These are phyloP conservation scores for Aethes cnicana DNA, from an alignment of 2,888 invertebrate genomes.

Conservation along the genomic window DNA sequence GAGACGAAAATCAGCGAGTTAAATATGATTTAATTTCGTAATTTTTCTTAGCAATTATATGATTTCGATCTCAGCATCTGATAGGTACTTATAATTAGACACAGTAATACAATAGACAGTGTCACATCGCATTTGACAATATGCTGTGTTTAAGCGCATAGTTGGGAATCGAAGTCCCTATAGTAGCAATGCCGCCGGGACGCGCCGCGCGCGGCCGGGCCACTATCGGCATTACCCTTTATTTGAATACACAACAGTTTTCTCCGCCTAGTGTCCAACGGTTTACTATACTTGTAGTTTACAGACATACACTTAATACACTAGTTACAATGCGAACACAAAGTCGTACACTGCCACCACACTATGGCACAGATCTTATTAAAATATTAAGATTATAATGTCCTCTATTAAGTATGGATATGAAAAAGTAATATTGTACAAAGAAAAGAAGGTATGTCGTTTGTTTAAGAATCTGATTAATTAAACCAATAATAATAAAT, in stretches of 20 bases:
- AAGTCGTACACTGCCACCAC: slow-evolving; percentile 71
- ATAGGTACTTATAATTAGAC: slow-evolving; percentile 71
- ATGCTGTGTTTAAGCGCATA: slow-evolving; percentile 74
- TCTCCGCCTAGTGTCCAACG: slow-evolving; percentile 62
- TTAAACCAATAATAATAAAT: slow-evolving; percentile 32
- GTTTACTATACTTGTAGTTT: slow-evolving; percentile 67
- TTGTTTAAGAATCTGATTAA: slow-evolving; percentile 30
- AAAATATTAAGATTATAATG: slow-evolving; percentile 58
- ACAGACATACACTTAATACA: slow-evolving; percentile 70
- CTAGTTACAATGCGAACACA: slow-evolving; percentile 71
- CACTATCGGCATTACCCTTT: slow-evolving; percentile 35
- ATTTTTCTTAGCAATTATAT: slow-evolving; percentile 81
- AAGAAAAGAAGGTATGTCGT: slow-evolving; percentile 29
- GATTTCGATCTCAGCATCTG: slow-evolving; percentile 78
- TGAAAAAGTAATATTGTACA: slow-evolving; percentile 27
- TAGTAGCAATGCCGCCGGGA: slow-evolving; percentile 38
- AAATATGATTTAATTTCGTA: slow-evolving; percentile 82
- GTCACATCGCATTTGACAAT: slow-evolving; percentile 61
- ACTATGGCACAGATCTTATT: slow-evolving; percentile 79
- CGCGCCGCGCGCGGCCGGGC: too few relatives aligned
- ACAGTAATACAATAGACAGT: slow-evolving; percentile 68
- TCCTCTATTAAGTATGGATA: slow-evolving; percentile 51
- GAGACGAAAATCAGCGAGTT: slow-evolving; percentile 62
- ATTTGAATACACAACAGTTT: slow-evolving; percentile 48
- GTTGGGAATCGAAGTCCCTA: slow-evolving; percentile 58